These are phyloP conservation scores for Hemibates koningsi DNA, from an alignment of 2,113 vertebrate species.

Conservation along the genomic window DNA sequence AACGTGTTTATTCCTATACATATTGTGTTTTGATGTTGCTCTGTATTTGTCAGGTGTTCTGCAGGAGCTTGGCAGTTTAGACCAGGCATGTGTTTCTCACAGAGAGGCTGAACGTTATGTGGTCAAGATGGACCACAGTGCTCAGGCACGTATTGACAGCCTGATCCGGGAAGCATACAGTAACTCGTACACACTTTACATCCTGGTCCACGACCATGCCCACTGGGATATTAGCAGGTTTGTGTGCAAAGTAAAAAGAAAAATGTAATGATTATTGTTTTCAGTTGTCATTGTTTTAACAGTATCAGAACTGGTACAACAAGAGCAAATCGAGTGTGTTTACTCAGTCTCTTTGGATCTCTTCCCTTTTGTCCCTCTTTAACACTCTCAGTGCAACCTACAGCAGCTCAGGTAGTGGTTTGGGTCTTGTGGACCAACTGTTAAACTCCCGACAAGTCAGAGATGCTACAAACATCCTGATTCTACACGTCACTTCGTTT, in stretches of 20 bases:
- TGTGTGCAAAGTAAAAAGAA: not conserved
- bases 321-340: not conserved
- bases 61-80: conserved; percentile 84
- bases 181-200: conserved; percentile 91
- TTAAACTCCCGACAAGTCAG: conserved; percentile 90
- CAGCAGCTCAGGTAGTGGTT: conserved; percentile 61
- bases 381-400: conserved; percentile 44
- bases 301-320: not conserved
- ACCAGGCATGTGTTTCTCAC: conserved; percentile 77
- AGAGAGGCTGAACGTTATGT: conserved; percentile 83
- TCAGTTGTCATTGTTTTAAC: not conserved
- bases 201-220: conserved; percentile 93
- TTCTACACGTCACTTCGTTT: conserved; percentile 93
- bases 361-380: not conserved
- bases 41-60: conserved; percentile 78
- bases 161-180: conserved; percentile 86
- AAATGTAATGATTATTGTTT: not conserved
- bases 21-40: not conserved
- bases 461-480: conserved; percentile 90
- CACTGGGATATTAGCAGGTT: conserved; percentile 94
- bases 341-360: not conserved
- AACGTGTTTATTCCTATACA: not conserved
- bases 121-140: conserved; percentile 83
- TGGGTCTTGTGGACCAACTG: conserved; percentile 85
- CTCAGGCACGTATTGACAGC: conserved; percentile 78